Evolutionary conservation across 2,113 vertebrate genomes (phyloP).

Genomic region (Circaetus gallicus): DNA sequence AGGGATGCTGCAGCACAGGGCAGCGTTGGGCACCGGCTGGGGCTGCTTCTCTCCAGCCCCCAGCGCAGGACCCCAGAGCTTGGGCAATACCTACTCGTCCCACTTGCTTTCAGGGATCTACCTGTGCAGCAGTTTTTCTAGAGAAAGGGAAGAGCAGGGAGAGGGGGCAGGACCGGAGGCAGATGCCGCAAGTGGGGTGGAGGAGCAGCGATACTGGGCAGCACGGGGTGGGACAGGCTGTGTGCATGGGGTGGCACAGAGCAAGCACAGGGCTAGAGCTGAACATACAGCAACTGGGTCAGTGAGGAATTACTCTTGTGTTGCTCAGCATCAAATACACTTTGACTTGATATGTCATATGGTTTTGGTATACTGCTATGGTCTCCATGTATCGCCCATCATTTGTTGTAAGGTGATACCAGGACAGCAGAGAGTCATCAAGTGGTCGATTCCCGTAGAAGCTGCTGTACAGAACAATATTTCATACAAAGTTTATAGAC

Average conservation of each 20-base stretch:
- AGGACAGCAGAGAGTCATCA: not conserved
- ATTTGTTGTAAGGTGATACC: not conserved
- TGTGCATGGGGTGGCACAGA: not conserved
- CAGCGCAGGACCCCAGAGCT: not conserved
- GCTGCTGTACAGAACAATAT: not conserved
- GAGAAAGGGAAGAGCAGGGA: not conserved
- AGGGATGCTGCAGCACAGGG: not conserved
- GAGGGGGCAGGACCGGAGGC: not conserved
- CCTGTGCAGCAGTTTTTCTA: not conserved
- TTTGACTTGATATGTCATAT: not conserved
- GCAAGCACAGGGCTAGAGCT: not conserved
- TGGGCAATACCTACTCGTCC: not conserved
- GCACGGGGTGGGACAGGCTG: not conserved
- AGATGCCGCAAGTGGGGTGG: not conserved
- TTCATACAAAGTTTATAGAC: not conserved
- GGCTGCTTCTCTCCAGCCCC: not conserved
- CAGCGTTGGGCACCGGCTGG: accelerated
- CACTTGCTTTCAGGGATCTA: not conserved
- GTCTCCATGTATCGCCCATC: not conserved
- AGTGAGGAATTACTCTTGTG: not conserved
- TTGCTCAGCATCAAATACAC: not conserved
- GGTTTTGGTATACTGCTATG: not conserved
- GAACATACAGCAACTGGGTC: not conserved
- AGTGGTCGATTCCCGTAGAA: not conserved
- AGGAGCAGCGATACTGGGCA: not conserved